These are phyloP conservation scores for Phoebastria nigripes DNA, from an alignment of 2,797 vertebrate species.

Conservation along the genomic window DNA sequence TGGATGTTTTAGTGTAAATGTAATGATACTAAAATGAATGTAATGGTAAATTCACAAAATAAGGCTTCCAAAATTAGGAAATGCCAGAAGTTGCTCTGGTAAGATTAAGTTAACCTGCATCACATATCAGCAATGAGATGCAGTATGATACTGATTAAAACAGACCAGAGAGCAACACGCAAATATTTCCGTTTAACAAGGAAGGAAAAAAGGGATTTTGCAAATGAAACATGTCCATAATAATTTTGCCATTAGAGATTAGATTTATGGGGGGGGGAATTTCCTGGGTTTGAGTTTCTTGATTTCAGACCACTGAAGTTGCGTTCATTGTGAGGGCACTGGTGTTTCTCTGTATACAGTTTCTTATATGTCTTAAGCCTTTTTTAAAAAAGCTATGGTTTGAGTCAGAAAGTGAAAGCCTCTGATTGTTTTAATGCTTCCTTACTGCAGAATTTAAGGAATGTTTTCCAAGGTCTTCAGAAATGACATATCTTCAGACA, in stretches of 20 bases:
- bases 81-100: neutral
- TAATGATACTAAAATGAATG: neutral
- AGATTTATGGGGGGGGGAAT: neutral
- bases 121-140: neutral
- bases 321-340: accelerated
- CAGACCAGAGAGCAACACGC: neutral
- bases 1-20: neutral
- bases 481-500: neutral
- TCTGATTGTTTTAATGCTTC: neutral
- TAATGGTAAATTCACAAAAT: neutral
- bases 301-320: neutral
- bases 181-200: neutral
- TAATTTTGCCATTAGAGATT: neutral
- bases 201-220: neutral
- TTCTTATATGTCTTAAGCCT: neutral
- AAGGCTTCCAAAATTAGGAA: neutral
- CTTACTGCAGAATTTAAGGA: neutral
- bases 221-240: neutral
- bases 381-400: neutral
- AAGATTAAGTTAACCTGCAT: neutral
- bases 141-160: neutral
- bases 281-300: neutral
- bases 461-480: neutral
- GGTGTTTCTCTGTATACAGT: neutral
- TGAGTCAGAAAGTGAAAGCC: neutral